These are phyloP conservation scores for Benitochromis conjunctus DNA, from an alignment of 2,113 vertebrate species.

Conservation along the genomic window DNA sequence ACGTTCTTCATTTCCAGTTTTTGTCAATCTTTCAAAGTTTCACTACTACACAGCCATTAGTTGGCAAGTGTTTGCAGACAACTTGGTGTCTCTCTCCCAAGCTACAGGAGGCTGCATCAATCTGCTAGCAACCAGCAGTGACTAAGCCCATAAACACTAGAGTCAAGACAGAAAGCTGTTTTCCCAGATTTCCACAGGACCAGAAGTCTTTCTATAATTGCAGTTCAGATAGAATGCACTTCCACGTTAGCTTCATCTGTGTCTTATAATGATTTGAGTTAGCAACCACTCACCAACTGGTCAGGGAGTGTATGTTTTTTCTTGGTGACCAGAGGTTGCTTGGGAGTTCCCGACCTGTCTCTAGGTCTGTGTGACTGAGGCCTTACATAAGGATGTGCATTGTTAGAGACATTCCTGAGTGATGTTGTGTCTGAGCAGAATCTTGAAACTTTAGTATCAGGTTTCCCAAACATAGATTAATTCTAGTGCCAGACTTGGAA, in stretches of 20 bases:
- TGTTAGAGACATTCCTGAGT: conserved; percentile 62
- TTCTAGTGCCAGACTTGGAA: background rate
- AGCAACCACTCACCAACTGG: background rate
- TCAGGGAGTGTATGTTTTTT: background rate
- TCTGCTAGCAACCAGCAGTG: background rate
- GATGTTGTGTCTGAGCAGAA: conserved; percentile 9
- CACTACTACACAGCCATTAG: background rate
- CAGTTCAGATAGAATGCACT: background rate
- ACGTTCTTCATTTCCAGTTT: background rate
- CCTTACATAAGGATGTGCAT: background rate
- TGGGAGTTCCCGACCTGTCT: background rate
- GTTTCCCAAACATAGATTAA: background rate
- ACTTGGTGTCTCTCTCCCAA: background rate
- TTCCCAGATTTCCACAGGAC: background rate
- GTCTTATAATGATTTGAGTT: background rate
- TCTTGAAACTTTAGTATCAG: background rate
- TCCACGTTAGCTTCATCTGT: background rate
- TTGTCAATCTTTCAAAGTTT: background rate
- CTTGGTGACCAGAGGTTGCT: background rate
- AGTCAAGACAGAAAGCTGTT: background rate
- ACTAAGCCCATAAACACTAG: background rate
- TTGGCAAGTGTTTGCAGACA: background rate
- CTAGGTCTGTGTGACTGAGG: background rate
- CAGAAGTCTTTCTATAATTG: background rate
- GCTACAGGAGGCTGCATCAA: background rate